These are phyloP conservation scores for Mongoloraphidia duomilia DNA, from an alignment of 2,888 invertebrate species.

Conservation along the genomic window DNA sequence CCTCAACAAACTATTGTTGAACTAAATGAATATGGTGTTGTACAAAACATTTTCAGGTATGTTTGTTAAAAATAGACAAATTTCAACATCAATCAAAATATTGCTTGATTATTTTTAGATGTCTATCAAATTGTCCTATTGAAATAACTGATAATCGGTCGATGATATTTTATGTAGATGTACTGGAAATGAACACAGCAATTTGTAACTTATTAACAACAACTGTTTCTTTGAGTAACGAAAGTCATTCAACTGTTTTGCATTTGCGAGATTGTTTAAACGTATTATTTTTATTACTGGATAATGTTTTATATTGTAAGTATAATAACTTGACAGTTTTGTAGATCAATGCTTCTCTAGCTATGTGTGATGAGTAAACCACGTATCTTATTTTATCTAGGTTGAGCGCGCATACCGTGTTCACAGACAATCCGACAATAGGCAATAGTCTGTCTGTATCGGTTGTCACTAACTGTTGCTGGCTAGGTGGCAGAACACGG, in stretches of 20 bases:
- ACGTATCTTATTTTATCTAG: too few relatives aligned
- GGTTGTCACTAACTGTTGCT: too few relatives aligned
- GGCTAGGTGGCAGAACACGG: too few relatives aligned
- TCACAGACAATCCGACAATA: too few relatives aligned
- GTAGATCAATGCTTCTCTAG: slow-evolving; percentile 15
- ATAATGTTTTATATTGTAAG: slow-evolving; percentile 32
- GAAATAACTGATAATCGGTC: slow-evolving; percentile 25
- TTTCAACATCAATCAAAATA: too few relatives aligned
- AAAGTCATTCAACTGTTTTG: slow-evolving; percentile 27
- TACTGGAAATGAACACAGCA: slow-evolving; percentile 35
- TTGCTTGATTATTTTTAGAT: slow-evolving; percentile 22
- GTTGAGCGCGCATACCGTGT: too few relatives aligned
- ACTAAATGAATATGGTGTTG: slow-evolving; percentile 31
- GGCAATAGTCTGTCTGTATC: too few relatives aligned
- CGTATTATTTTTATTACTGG: slow-evolving; percentile 28
- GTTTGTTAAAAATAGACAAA: slow-evolving; percentile 9
- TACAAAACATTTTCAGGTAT: slow-evolving; percentile 35
- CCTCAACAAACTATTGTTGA: slow-evolving; percentile 26
- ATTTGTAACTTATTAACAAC: slow-evolving; percentile 31
- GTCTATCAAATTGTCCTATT: slow-evolving; percentile 26
- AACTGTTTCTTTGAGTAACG: slow-evolving; percentile 26
- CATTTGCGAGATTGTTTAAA: slow-evolving; percentile 34
- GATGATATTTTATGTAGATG: slow-evolving; percentile 30
- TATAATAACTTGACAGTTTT: slow-evolving; percentile 13
- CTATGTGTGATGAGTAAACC: neutral